These are phyloP conservation scores for Netelia fuscicornis DNA, from an alignment of 2,888 invertebrate species.

Conservation along the genomic window DNA sequence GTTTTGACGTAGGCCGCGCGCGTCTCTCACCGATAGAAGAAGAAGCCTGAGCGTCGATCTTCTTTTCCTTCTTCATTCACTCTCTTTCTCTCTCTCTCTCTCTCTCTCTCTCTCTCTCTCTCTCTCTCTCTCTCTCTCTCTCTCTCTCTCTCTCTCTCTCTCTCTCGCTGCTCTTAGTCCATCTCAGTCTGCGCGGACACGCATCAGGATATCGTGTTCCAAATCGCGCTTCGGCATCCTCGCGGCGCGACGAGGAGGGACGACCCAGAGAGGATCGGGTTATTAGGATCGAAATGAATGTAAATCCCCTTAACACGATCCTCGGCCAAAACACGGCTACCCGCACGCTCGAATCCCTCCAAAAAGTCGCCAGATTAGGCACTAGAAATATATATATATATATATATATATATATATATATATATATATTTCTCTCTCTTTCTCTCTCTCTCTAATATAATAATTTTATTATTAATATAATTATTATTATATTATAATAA, in stretches of 20 bases:
- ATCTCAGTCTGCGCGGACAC: slow-evolving; percentile 41
- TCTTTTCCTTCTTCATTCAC: slow-evolving; percentile 62
- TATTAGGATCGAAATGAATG: slow-evolving; percentile 85
- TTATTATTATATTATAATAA: too few relatives aligned
- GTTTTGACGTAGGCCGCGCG: slow-evolving; percentile 61
- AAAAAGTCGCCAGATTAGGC: slow-evolving; percentile 82
- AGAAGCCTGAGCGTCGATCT: slow-evolving; percentile 58
- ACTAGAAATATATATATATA: slow-evolving; percentile 17
- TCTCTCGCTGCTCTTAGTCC: slow-evolving; percentile 26
- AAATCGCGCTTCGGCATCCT: slow-evolving; percentile 78
- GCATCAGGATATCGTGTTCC: slow-evolving; percentile 81
- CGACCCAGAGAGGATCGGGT: slow-evolving; percentile 83
- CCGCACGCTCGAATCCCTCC: slow-evolving; percentile 74
- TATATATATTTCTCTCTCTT: too few relatives aligned
- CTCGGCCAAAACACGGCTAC: slow-evolving; percentile 84
- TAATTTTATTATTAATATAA: too few relatives aligned
- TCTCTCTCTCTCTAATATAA: too few relatives aligned
- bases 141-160: slow-evolving; percentile 49
- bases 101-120: slow-evolving; percentile 38
- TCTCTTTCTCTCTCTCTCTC: slow-evolving; percentile 41
- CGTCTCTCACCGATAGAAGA: slow-evolving; percentile 18
- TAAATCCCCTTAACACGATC: slow-evolving; percentile 85
- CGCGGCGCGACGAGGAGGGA: slow-evolving; percentile 45
- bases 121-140: slow-evolving; percentile 36
- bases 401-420: too few relatives aligned